Evolutionary conservation across 2,797 vertebrate species (phyloP).

Genomic region (Enteromius fasciolatus): DNA sequence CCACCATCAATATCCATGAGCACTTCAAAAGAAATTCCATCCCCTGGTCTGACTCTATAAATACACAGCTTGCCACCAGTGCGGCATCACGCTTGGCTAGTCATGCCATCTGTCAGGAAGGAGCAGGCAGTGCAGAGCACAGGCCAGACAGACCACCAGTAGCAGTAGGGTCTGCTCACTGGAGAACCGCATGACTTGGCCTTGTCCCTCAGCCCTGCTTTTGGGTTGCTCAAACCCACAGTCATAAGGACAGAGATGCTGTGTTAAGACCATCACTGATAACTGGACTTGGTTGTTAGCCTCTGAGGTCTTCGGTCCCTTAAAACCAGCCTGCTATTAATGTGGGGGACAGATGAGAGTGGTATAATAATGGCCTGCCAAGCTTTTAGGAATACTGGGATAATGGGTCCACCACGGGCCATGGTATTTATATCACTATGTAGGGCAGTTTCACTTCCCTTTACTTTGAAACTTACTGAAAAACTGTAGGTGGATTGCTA

Average conservation of each 20-base stretch:
- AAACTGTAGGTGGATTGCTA: background rate
- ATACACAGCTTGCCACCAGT: constrained; percentile 63
- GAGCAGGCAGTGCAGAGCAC: constrained; percentile 45
- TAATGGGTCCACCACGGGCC: constrained; percentile 21
- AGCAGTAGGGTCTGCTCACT: constrained; percentile 62
- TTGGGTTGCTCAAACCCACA: constrained; percentile 22
- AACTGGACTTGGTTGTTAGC: constrained; percentile 5
- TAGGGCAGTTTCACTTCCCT: constrained; percentile 22
- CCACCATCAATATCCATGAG: constrained; percentile 55
- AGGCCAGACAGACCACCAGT: constrained; percentile 57
- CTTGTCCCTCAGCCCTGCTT: constrained; percentile 10
- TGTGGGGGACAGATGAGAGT: constrained; percentile 16
- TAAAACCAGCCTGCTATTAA: constrained; percentile 25
- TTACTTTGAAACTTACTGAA: constrained; percentile 4
- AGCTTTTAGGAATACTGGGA: background rate
- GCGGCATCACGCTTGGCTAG: constrained; percentile 47
- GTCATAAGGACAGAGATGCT: constrained; percentile 16
- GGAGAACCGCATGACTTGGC: constrained; percentile 51
- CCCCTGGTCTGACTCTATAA: constrained; percentile 50
- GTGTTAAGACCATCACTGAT: constrained; percentile 10
- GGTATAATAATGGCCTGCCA: constrained; percentile 12
- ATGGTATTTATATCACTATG: constrained; percentile 17
- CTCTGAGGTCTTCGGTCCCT: constrained; percentile 20
- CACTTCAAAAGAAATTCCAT: constrained; percentile 42
- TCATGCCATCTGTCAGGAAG: constrained; percentile 74